Evolutionary conservation across 1,140 invertebrate genomes (phyloP).

Genomic region (Galendromus occidentalis): DNA sequence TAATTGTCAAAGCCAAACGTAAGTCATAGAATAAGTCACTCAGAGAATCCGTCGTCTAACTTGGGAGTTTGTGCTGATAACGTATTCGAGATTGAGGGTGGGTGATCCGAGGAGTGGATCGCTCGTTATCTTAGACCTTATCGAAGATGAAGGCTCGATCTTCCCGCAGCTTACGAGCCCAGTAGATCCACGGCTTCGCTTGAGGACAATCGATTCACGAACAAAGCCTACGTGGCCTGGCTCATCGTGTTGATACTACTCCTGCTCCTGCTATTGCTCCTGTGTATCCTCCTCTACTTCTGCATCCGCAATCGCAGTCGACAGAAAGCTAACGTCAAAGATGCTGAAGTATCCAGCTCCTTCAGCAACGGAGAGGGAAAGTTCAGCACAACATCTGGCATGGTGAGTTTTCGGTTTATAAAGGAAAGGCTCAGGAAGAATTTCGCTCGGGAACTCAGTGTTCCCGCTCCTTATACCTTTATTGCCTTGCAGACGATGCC

Average conservation of each 20-base stretch:
- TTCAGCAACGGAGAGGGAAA: conserved; percentile 5
- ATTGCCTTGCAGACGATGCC: neutral
- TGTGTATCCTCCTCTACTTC: neutral
- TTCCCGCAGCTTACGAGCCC: neutral
- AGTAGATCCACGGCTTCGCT: neutral
- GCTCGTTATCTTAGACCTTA: no score
- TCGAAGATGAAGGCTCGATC: neutral
- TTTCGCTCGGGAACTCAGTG: no score
- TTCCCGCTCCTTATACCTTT: no score
- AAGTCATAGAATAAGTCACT: neutral
- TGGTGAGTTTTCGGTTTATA: neutral
- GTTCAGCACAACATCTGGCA: neutral
- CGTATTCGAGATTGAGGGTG: no score
- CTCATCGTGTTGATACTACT: neutral
- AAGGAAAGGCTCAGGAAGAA: no score
- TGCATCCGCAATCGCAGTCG: neutral
- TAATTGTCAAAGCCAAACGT: neutral
- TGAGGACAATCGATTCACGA: neutral
- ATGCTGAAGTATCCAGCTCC: conserved; percentile 10
- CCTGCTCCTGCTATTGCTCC: neutral
- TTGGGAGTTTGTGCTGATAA: no score
- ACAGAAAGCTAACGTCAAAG: conserved; percentile 2
- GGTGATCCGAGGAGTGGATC: no score
- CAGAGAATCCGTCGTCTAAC: neutral
- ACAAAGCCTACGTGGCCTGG: neutral